A percentile compares a stretch with the other conserved stretches of the same genome.
Conservation (phyloP, 2,888 invertebrate genomes). For the Dione juno region DNA sequence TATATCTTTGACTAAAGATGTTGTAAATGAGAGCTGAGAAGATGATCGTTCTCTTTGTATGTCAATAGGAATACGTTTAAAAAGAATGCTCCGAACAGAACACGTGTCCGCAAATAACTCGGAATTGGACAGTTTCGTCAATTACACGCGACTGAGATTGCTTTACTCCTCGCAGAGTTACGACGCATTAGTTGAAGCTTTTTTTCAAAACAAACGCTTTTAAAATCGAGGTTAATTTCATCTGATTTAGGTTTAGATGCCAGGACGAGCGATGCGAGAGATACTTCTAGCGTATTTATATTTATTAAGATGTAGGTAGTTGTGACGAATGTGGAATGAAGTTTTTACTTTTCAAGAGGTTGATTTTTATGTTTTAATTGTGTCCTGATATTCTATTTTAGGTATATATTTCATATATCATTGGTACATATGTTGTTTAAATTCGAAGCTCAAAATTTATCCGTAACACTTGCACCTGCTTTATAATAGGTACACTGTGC, state of each 20-base stretch:
- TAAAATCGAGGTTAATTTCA: conserved; percentile 31
- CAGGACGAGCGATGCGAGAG: background rate
- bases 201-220: conserved; percentile 29
- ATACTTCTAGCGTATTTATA: conserved; percentile 1
- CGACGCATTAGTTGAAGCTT: conserved; percentile 11
- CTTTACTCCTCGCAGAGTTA: conserved; percentile 9
- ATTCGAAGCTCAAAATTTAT: too few relatives aligned
- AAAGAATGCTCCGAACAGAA: conserved; percentile 21
- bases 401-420: too few relatives aligned
- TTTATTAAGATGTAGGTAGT: too few relatives aligned
- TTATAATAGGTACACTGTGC: too few relatives aligned
- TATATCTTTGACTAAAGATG: background rate
- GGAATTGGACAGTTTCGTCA: conserved; percentile 39
- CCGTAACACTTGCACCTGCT: too few relatives aligned
- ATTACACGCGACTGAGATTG: conserved; percentile 26
- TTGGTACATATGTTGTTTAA: too few relatives aligned
- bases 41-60: background rate
- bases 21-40: background rate
- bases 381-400: too few relatives aligned
- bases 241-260: conserved; percentile 4
- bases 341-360: too few relatives aligned
- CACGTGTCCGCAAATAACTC: conserved; percentile 33
- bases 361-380: too few relatives aligned
- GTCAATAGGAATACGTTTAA: conserved; percentile 2
- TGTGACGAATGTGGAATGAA: too few relatives aligned